Evolutionary conservation across 1,140 invertebrate species (phyloP).

Genomic region (Nasonia giraulti): DNA sequence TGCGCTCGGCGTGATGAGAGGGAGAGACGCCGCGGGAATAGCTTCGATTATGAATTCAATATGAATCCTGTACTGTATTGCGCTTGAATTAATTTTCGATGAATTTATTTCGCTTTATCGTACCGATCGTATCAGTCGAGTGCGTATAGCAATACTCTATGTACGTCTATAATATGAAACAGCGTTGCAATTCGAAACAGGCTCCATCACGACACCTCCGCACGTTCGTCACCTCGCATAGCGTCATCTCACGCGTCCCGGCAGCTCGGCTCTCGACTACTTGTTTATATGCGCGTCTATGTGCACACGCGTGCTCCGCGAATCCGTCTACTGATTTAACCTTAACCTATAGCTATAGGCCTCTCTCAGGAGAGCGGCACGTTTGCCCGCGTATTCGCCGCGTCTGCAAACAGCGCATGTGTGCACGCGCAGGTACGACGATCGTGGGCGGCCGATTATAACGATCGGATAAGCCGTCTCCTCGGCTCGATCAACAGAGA

Average conservation of each 20-base stretch:
- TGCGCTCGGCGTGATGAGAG: not conserved
- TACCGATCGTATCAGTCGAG: too few species aligned
- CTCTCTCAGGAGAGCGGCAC: not conserved
- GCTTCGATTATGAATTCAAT: not conserved
- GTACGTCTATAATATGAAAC: too few species aligned
- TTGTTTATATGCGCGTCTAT: not conserved
- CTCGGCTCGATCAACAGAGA: not conserved
- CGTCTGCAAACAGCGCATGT: not conserved
- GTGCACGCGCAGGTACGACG: not conserved
- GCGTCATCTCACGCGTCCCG: not conserved
- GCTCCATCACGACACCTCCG: too few species aligned
- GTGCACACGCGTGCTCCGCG: not conserved
- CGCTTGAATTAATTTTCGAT: not conserved
- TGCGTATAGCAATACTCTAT: too few species aligned
- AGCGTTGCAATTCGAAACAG: too few species aligned
- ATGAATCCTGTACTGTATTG: not conserved
- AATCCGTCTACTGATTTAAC: slow-evolving; percentile 41
- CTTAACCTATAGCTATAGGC: slow-evolving; percentile 16
- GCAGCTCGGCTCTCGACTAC: not conserved
- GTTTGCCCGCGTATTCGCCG: not conserved
- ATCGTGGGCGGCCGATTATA: not conserved
- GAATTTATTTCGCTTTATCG: too few species aligned
- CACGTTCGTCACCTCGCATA: not conserved
- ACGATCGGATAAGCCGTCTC: slow-evolving; percentile 1
- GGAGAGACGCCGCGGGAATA: not conserved